Evolutionary conservation across 2,797 vertebrate genomes (phyloP), one percentile per base, ranked within the genome.

Genomic region (Valencia hispanica): DNA sequence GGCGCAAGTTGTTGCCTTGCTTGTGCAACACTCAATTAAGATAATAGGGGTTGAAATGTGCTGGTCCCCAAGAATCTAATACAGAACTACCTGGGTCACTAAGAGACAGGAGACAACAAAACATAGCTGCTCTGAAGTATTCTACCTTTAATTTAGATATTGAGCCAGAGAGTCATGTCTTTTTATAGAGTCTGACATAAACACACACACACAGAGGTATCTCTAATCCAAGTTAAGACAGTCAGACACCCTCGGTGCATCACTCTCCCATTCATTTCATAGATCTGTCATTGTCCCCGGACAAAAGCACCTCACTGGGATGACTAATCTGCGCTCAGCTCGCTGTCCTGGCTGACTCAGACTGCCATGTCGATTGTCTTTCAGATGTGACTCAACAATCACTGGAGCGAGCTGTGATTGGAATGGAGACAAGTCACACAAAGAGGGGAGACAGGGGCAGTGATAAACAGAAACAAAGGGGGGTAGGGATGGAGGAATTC

Each of bases 291-390:
- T 88, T 74, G 39, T 89, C 89, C 85, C 84, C 5, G 79, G 87
- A 93, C 89, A 89, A 88, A 88, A 91, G 87, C 89, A 88, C 84
- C 88, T 92, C 84, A 45, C 72, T 84, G 59, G 79, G 90, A 88
- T 94, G 94, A 95, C 88, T 94, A 93, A 93, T 93, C 88, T 91
- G 86, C 22, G 78, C 86, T 93, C 86, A 61, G 86, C 90, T 94
- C 79, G 74, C 90, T 90, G 87, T 93, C 93, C 92, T 93, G 89
- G 87, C 91, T 94, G 93, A 95, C 92, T 94, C 93, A 92, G 88
- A 81, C 88, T 89, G 92, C 91, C 92, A 92, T 91, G 91, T 91
- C 84, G 82, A 89, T 93, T 93, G 87, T 87, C 83, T 94, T 93
- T 92, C 87, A 92, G 87, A 91, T 83, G 82, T 91, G 90, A 94